Conservation (phyloP, 92 coral and sea anemone genomes). For the Epizoanthus fatuus region DNA sequence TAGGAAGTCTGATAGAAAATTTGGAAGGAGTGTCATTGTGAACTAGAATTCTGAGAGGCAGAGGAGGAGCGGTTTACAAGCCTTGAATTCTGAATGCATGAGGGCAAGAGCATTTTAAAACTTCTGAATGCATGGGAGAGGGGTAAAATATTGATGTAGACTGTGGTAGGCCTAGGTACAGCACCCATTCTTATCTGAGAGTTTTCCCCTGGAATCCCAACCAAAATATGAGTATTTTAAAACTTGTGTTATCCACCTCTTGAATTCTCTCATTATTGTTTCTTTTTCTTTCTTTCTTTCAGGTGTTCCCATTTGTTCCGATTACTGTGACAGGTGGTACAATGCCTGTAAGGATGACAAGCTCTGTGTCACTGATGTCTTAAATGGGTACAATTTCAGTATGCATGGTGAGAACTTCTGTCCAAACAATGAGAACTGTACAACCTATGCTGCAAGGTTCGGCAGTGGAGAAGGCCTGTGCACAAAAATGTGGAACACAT, state of each 20-base stretch:
- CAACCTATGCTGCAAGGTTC: constrained; percentile 82
- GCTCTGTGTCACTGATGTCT: constrained; percentile 92
- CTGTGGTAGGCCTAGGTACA: too few relatives aligned
- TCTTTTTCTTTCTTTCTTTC: background rate
- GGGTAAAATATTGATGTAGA: too few relatives aligned
- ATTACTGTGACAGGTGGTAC: constrained; percentile 90
- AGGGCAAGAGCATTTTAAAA: too few relatives aligned
- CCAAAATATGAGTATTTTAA: background rate
- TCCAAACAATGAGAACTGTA: constrained; percentile 77
- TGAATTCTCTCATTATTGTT: background rate
- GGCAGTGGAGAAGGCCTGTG: constrained; percentile 83
- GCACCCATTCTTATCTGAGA: background rate
- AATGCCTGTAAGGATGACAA: constrained; percentile 89
- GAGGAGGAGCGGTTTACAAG: too few relatives aligned
- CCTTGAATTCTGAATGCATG: too few relatives aligned
- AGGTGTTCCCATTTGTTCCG: constrained; percentile 98
- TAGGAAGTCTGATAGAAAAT: too few relatives aligned
- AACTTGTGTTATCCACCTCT: background rate
- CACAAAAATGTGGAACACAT: constrained; percentile 94
- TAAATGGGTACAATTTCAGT: constrained; percentile 72
- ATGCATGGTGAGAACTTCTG: constrained; percentile 76
- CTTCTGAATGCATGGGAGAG: too few relatives aligned
- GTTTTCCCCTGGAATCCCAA: background rate
- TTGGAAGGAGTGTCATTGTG: too few relatives aligned
- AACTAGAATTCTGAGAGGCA: too few relatives aligned